A percentile compares a stretch with the other conserved stretches of the same genome.
These are phyloP conservation scores for Danio tinwini DNA, from an alignment of 2,797 vertebrate species.

Conservation along the genomic window DNA sequence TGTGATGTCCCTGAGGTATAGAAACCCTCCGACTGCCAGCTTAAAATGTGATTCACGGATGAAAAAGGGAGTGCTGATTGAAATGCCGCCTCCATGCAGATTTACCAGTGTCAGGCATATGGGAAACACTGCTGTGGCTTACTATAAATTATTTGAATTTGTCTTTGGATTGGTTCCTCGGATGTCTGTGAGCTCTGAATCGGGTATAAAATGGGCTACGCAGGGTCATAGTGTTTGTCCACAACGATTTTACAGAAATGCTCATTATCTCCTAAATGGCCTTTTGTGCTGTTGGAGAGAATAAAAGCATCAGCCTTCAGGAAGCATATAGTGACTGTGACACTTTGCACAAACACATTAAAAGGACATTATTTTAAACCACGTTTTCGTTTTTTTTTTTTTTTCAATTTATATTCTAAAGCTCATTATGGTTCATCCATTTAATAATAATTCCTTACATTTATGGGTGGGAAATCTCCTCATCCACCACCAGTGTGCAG, in stretches of 20 bases:
- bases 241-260: neutral
- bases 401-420: neutral
- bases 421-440: too few relatives aligned
- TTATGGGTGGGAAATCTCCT: too few relatives aligned
- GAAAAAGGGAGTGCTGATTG: conserved; percentile 3
- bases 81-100: neutral
- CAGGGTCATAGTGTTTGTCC: neutral
- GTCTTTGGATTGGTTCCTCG: conserved; percentile 1
- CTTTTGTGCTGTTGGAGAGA: neutral
- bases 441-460: too few relatives aligned
- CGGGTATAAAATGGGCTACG: neutral
- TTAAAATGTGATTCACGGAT: neutral
- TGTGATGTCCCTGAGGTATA: neutral
- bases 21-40: neutral
- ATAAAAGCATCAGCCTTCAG: neutral
- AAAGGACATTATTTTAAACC: neutral
- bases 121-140: neutral
- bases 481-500: too few relatives aligned
- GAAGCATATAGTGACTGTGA: neutral
- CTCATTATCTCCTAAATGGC: neutral
- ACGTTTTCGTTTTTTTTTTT: neutral
- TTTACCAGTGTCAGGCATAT: neutral
- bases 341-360: neutral
- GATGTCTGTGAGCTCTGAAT: conserved; percentile 17
- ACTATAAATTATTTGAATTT: neutral